These are phyloP conservation scores for Cliona cf. orientalis DNA, from an alignment of 37 sponge, comb jelly and placozoan genomes.

Conservation along the genomic window DNA sequence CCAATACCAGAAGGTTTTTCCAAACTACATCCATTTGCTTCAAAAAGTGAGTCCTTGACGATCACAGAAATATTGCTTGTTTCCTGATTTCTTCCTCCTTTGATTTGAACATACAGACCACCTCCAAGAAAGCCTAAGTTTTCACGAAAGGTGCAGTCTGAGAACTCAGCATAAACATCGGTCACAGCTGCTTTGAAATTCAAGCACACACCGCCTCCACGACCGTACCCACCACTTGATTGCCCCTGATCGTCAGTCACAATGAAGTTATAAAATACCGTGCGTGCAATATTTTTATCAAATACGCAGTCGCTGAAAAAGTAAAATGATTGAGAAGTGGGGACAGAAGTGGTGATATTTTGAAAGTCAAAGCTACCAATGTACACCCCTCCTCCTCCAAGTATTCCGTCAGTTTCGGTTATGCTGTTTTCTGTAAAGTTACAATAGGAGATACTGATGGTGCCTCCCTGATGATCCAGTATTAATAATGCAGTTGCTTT, in stretches of 20 bases:
- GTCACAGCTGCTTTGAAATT: not conserved
- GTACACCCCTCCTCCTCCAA: constrained; percentile 1
- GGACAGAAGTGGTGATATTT: too few species aligned
- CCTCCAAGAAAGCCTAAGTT: constrained; percentile 18
- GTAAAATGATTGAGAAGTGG: not conserved
- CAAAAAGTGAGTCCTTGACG: too few species aligned
- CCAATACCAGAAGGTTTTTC: too few species aligned
- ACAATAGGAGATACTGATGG: not conserved
- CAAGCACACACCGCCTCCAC: constrained; percentile 4
- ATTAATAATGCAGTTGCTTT: too few species aligned
- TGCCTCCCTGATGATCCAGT: not conserved
- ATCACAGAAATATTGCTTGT: too few species aligned
- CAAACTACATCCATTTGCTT: too few species aligned
- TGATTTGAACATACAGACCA: constrained; percentile 9
- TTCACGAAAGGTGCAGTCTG: not conserved
- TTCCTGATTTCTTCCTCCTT: not conserved
- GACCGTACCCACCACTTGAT: not conserved
- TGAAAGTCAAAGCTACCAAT: not conserved
- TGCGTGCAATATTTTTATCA: not conserved
- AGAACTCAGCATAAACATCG: not conserved
- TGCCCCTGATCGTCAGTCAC: not conserved
- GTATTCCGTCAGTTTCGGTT: not conserved
- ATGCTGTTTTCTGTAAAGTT: not conserved
- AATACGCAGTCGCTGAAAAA: not conserved
- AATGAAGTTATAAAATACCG: not conserved